Conservation (phyloP, 2,797 vertebrate species). For the Neopelma chrysocephalum region DNA sequence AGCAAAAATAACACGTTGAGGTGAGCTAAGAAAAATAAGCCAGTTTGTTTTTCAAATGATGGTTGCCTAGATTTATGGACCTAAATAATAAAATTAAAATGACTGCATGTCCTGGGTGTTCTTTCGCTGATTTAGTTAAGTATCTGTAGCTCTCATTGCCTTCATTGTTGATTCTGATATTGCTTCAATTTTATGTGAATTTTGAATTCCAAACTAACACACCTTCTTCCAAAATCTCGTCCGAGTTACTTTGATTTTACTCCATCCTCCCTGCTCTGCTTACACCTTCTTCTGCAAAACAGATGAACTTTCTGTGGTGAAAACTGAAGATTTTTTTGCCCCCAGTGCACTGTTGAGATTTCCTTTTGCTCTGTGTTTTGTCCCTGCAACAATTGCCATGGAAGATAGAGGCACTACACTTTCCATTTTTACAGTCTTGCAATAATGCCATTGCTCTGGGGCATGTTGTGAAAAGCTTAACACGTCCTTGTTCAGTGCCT, state of each 20-base stretch:
- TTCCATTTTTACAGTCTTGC: background rate
- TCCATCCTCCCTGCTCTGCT: background rate
- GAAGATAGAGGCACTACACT: background rate
- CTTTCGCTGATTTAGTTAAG: background rate
- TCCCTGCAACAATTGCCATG: background rate
- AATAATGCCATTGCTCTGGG: slow-evolving; percentile 4
- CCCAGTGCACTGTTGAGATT: background rate
- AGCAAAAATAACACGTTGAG: background rate
- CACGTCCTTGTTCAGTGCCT: slow-evolving; percentile 33
- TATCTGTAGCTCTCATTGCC: background rate
- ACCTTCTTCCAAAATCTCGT: background rate
- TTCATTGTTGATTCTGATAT: background rate
- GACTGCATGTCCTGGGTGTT: background rate
- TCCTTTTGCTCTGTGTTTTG: background rate
- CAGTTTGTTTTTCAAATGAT: background rate
- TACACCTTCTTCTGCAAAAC: background rate
- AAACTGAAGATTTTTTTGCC: background rate
- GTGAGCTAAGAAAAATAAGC: background rate
- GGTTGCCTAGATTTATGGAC: background rate
- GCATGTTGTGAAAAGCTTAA: slow-evolving; percentile 26
- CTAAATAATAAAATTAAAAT: background rate
- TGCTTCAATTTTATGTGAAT: background rate
- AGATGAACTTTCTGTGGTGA: background rate
- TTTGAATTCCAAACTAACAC: background rate
- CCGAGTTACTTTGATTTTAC: background rate